Evolutionary conservation across 2,797 vertebrate genomes (phyloP).

Genomic region (Leuciscus waleckii): DNA sequence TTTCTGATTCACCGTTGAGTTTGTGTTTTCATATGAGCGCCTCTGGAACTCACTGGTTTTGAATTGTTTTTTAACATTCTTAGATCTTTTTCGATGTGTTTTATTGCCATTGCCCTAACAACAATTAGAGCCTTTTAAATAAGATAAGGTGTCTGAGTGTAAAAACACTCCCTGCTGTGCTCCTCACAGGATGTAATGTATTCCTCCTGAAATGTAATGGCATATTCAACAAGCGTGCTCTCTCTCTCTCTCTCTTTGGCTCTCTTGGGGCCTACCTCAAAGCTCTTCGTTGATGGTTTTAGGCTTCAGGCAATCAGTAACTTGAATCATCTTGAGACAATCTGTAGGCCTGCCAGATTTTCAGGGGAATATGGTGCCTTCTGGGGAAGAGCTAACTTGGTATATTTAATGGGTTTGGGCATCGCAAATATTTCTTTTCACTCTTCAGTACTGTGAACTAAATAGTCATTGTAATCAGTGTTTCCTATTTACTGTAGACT

Average conservation of each 20-base stretch:
- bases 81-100: neutral
- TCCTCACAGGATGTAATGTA: slow-evolving; percentile 29
- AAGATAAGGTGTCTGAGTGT: slow-evolving; percentile 16
- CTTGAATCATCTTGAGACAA: slow-evolving; percentile 53
- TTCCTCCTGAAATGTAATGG: slow-evolving; percentile 44
- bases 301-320: slow-evolving; percentile 52
- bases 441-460: neutral
- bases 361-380: slow-evolving; percentile 46
- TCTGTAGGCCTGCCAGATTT: slow-evolving; percentile 44
- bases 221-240: slow-evolving; percentile 11
- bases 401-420: slow-evolving; percentile 5
- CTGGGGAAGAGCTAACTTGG: slow-evolving; percentile 27
- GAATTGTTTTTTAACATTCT: neutral
- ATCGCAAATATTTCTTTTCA: neutral
- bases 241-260: slow-evolving; percentile 30
- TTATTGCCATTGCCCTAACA: neutral
- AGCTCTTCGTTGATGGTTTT: slow-evolving; percentile 45
- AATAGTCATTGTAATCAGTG: neutral
- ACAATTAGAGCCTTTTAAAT: slow-evolving; percentile 32
- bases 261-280: slow-evolving; percentile 54
- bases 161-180: slow-evolving; percentile 37
- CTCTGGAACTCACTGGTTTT: neutral
- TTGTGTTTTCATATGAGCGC: neutral
- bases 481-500: neutral
- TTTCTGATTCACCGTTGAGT: neutral